A percentile compares a stretch with the other conserved stretches of the same genome.
Evolutionary conservation across 2,113 vertebrate genomes (phyloP).

Genomic region (Monopterus albus): DNA sequence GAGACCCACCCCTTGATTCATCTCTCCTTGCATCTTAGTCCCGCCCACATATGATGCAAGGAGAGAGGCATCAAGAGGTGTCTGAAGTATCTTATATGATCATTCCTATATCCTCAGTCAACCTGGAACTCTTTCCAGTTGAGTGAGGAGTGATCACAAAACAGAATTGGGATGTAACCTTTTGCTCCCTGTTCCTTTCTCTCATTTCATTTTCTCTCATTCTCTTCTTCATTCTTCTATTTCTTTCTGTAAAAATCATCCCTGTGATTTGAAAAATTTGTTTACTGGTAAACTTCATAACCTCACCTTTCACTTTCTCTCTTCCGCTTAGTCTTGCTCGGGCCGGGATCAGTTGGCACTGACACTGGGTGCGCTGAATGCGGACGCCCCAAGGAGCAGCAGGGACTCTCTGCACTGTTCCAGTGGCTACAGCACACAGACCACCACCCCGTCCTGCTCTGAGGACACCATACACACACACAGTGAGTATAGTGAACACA

Average conservation of each 20-base stretch:
- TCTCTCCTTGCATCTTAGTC: no score
- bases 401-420: constrained; percentile 87
- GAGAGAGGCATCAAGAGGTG: no score
- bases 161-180: no score
- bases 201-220: not conserved
- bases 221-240: not conserved
- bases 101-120: no score
- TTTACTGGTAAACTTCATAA: no score
- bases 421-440: constrained; percentile 88
- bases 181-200: not conserved
- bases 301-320: not conserved
- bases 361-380: constrained; percentile 75
- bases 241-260: not conserved
- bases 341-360: constrained; percentile 83
- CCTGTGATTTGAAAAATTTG: not conserved
- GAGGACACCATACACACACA: constrained; percentile 88
- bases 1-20: no score
- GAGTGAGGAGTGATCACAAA: no score
- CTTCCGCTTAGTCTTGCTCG: constrained; percentile 63
- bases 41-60: no score
- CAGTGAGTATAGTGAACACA: constrained; percentile 63
- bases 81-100: no score
- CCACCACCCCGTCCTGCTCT: constrained; percentile 87
- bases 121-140: no score
- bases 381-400: constrained; percentile 80